Conservation (phyloP, 2,113 vertebrate genomes). For the Eublepharis macularius region DNA sequence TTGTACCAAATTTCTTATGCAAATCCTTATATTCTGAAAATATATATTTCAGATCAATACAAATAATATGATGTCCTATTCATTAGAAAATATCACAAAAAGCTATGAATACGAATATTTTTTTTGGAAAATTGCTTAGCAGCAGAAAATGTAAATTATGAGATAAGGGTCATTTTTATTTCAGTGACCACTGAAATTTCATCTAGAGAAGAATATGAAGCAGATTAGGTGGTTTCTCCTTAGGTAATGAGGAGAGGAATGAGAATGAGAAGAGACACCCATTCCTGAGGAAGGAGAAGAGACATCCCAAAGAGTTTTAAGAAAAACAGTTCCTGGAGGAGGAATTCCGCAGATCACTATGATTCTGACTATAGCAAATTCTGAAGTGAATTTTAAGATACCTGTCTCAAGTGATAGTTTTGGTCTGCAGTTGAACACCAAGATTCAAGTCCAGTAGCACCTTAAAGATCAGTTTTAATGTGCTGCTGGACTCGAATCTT, state of each 20-base stretch:
- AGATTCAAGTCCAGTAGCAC: too few species aligned
- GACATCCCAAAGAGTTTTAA: too few species aligned
- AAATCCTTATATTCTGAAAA: neutral
- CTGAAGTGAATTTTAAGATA: neutral
- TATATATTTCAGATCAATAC: neutral
- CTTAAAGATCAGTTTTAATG: too few species aligned
- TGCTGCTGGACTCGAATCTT: too few species aligned
- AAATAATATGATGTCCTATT: neutral
- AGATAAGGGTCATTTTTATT: neutral
- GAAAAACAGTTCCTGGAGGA: neutral
- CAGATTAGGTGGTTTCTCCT: neutral
- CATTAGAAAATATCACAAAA: neutral
- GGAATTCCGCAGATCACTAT: neutral
- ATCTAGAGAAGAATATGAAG: neutral
- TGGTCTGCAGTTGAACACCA: too few species aligned
- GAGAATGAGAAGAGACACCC: neutral
- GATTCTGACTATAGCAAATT: neutral
- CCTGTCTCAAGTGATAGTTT: too few species aligned
- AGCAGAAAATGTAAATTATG: neutral
- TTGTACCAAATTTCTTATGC: neutral
- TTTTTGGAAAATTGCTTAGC: neutral
- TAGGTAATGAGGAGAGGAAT: too few species aligned
- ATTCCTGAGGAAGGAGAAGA: too few species aligned
- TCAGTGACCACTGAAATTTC: neutral
- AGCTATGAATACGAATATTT: neutral